Base-by-base conservation (phyloP, 2,888 invertebrate species). In the Acronicta aceris region DNA sequence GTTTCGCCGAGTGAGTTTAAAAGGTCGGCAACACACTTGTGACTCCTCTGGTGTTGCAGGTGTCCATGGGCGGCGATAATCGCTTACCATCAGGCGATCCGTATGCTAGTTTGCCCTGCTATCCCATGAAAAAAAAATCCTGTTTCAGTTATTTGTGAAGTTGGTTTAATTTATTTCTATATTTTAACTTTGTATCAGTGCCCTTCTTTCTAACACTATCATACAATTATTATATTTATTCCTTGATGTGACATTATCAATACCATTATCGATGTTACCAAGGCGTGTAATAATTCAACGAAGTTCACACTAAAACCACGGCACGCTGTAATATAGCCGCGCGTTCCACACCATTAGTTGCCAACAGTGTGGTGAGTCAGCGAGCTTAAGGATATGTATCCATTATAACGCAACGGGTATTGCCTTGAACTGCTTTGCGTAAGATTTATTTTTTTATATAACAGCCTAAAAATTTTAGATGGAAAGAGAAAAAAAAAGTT, bases 261-360 rank as follows among this genome's bases (percentile, higher is more conserved):
- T 38, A n/a, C 21, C 21, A 21, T 21, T 21, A 21, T 21, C 21
- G 21, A 21, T 4, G 38, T 38, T n/a, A 38, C 38, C n/a, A 38
- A 40, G 40, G 49, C 33, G 43, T 43, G 21, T 68, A 54, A 51
- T 51, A 47, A 61, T 50, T 67, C 25, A 38, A 57, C 33, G 47
- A 45, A 30, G 57, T 41, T 16, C 30, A n/a, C 42, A 57, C 10
- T 50, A 56, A 52, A 30, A 40, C 38, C 21, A 42, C n/a, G 36
- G 43, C 50, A 15, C 38, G 57, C 57, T 54, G 12, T 72, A 45
- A 55, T 41, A 50, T 49, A 59, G 79, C 55, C 41, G 50, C 49
- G 17, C 61, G 62, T 79, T 72, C 79, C 69, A 52, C 65, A 25
- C 62, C 77, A 76, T 75, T 75, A 79, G 74, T 41, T 45, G 41